These are phyloP conservation scores for Physeter macrocephalus DNA, from an alignment of 2,113 vertebrate genomes.

Conservation along the genomic window DNA sequence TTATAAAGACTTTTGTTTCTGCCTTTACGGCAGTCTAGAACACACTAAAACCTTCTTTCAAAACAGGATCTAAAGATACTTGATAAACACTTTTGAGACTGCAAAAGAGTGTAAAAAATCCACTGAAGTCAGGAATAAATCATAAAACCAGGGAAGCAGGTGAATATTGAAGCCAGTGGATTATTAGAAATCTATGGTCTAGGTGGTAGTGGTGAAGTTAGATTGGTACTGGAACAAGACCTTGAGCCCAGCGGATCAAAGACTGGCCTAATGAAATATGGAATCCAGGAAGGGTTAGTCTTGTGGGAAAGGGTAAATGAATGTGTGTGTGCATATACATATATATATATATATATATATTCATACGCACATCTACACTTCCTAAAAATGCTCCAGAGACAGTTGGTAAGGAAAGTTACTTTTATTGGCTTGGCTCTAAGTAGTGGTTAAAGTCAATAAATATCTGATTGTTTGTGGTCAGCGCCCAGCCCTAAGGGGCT, in stretches of 20 bases:
- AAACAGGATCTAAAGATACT: background rate
- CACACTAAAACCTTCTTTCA: background rate
- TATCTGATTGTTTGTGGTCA: background rate
- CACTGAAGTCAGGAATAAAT: background rate
- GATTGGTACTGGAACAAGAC: background rate
- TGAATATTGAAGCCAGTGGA: background rate
- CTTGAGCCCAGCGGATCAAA: background rate
- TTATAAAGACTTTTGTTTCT: background rate
- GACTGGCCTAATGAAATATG: background rate
- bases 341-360: too few relatives aligned
- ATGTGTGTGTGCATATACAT: accelerated
- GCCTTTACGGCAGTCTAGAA: background rate
- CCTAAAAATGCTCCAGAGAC: background rate
- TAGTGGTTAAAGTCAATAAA: background rate
- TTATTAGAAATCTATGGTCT: background rate
- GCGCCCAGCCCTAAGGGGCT: accelerated
- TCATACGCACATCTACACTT: background rate
- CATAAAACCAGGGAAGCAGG: background rate
- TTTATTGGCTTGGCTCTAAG: background rate
- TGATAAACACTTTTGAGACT: background rate
- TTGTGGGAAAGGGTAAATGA: background rate
- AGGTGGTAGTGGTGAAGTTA: background rate
- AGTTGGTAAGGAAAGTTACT: background rate
- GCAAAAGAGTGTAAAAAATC: background rate
- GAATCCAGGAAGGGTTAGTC: background rate